A percentile compares a stretch with the other conserved stretches of the same genome.
Evolutionary conservation across 2,113 vertebrate species (phyloP).

Genomic region (Pachypanchax playfairii): DNA sequence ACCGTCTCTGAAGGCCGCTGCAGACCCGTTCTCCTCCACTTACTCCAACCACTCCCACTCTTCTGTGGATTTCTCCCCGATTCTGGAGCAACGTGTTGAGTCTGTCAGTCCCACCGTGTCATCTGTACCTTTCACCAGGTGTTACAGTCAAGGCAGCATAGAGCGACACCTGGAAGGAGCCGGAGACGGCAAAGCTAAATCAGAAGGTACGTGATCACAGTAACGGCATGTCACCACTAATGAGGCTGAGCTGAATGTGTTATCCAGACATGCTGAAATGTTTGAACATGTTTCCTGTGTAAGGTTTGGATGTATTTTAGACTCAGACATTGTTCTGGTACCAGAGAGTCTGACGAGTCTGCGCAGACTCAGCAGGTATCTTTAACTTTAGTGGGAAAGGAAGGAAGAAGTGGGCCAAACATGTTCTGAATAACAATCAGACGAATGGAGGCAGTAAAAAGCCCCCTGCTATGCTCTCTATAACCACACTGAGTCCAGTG

Average conservation of each 20-base stretch:
- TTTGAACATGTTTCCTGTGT: too few relatives aligned
- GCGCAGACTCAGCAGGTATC: neutral
- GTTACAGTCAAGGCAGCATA: slow-evolving; percentile 80
- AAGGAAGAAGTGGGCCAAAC: slow-evolving; percentile 46
- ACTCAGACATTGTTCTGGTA: too few relatives aligned
- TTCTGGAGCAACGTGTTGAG: slow-evolving; percentile 74
- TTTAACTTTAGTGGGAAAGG: slow-evolving; percentile 4
- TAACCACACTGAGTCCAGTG: neutral
- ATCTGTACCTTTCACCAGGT: slow-evolving; percentile 75
- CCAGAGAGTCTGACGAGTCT: neutral
- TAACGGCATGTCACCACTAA: too few relatives aligned
- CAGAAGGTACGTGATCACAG: slow-evolving; percentile 75
- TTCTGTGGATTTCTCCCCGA: slow-evolving; percentile 86
- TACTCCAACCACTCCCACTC: slow-evolving; percentile 76
- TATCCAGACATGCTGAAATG: too few relatives aligned
- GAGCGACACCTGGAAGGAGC: slow-evolving; percentile 53
- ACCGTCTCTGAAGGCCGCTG: slow-evolving; percentile 74
- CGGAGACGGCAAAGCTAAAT: slow-evolving; percentile 57
- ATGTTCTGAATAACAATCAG: slow-evolving; percentile 58
- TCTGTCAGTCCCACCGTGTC: slow-evolving; percentile 70
- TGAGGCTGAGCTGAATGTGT: too few relatives aligned
- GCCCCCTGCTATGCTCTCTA: slow-evolving; percentile 14
- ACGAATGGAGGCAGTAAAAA: slow-evolving; percentile 22
- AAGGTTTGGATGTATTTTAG: too few relatives aligned
- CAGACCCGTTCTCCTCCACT: slow-evolving; percentile 75